These are phyloP conservation scores for Erebia palarica DNA, from an alignment of 2,888 invertebrate genomes.

Conservation along the genomic window DNA sequence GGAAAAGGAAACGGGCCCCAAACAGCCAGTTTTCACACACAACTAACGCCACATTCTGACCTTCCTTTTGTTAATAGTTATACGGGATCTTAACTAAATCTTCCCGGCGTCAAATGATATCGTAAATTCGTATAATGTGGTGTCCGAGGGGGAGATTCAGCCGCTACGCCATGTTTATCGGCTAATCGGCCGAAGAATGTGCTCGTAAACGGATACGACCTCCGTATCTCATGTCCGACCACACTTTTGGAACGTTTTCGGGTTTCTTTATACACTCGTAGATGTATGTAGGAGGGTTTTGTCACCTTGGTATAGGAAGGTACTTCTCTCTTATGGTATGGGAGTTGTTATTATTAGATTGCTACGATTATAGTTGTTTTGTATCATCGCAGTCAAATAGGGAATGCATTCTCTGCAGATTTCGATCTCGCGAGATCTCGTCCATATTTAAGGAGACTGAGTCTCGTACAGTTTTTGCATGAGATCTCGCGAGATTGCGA, in stretches of 20 bases:
- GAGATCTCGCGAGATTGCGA: no score
- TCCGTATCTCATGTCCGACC: constrained; percentile 33
- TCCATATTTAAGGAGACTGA: no score
- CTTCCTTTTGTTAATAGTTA: constrained; percentile 9
- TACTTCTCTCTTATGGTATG: no score
- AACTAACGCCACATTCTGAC: background rate
- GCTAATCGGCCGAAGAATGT: constrained; percentile 32
- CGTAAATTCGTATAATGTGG: constrained; percentile 34
- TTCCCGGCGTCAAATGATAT: constrained; percentile 19
- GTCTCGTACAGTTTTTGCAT: no score
- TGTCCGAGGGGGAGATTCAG: constrained; percentile 20
- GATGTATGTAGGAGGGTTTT: background rate
- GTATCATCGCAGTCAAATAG: no score
- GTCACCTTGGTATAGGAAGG: background rate
- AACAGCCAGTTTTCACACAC: background rate
- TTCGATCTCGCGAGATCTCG: no score
- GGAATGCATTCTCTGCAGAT: no score
- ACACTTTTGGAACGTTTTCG: constrained; percentile 15
- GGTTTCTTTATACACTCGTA: constrained; percentile 1
- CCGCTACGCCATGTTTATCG: constrained; percentile 33
- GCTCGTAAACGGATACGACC: constrained; percentile 35
- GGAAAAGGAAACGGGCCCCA: background rate
- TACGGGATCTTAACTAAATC: constrained; percentile 18
- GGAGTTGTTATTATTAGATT: no score
- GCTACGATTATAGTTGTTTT: no score